Evolutionary conservation across 2,888 invertebrate genomes (phyloP).

Genomic region (Cryptocephalus moraei): DNA sequence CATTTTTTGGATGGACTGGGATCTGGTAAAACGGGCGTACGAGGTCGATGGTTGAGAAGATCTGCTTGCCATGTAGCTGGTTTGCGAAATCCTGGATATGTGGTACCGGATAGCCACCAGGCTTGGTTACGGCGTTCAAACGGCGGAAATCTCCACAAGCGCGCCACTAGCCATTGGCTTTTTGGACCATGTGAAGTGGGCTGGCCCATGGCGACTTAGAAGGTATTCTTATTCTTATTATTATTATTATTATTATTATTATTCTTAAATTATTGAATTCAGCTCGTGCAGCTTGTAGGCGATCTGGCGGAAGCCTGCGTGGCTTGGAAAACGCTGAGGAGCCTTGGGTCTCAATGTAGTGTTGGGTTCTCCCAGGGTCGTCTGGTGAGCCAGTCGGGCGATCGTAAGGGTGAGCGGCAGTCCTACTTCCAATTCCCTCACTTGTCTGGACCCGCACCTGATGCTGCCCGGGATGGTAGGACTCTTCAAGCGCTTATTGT

Average conservation of each 20-base stretch:
- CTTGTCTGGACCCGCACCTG: no score
- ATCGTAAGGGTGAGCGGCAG: no score
- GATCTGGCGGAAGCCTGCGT: slow-evolving; percentile 1
- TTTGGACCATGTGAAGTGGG: slow-evolving; percentile 1
- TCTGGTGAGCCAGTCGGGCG: no score
- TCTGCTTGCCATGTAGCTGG: neutral
- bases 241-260: no score
- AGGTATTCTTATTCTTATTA: neutral
- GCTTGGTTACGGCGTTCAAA: neutral
- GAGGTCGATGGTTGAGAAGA: slow-evolving; percentile 1
- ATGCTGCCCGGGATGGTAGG: neutral
- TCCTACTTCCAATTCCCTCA: no score
- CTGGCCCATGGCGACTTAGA: slow-evolving; percentile 1
- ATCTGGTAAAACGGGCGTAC: slow-evolving; percentile 1
- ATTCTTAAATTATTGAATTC: slow-evolving; percentile 4
- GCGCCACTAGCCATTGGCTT: neutral
- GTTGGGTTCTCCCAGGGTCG: neutral
- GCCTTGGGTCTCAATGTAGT: slow-evolving; percentile 1
- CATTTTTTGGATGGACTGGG: neutral
- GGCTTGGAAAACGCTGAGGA: neutral
- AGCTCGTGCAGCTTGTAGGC: slow-evolving; percentile 3
- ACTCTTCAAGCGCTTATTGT: neutral
- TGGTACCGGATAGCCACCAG: slow-evolving; percentile 1
- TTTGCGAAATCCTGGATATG: slow-evolving; percentile 1
- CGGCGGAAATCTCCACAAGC: slow-evolving; percentile 2